Conservation (phyloP, 1,140 invertebrate genomes). For the Drosophila azteca region DNA sequence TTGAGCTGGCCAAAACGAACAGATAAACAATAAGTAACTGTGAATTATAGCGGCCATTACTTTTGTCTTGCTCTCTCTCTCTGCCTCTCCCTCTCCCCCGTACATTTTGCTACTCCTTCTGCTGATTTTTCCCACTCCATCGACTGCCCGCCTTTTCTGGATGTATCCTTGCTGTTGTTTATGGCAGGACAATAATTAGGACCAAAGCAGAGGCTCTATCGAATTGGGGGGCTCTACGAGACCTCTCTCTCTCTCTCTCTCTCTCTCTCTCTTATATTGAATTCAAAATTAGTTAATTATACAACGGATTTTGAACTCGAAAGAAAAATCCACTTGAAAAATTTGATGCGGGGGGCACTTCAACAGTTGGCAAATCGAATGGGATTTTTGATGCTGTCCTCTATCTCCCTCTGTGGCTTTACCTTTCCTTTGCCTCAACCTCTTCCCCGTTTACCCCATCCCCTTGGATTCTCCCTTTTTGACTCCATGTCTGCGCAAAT, state of each 20-base stretch:
- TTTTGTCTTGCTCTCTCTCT: conserved; percentile 46
- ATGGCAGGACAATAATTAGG: conserved; percentile 79
- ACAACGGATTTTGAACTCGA: conserved; percentile 26
- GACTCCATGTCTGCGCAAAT: conserved; percentile 57
- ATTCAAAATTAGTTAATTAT: conserved; percentile 75
- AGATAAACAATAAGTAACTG: conserved; percentile 83
- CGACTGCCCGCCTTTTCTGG: no score
- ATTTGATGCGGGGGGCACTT: conserved; percentile 16
- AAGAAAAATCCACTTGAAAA: conserved; percentile 1
- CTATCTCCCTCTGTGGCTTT: neutral
- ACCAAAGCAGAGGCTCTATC: conserved; percentile 22
- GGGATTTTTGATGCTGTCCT: neutral
- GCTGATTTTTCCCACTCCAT: no score
- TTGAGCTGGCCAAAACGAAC: conserved; percentile 72
- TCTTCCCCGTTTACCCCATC: neutral
- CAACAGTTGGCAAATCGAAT: conserved; percentile 78
- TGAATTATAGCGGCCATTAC: conserved; percentile 82
- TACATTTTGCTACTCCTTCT: no score
- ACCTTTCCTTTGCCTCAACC: neutral
- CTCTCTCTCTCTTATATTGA: neutral
- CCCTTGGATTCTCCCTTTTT: conserved; percentile 5
- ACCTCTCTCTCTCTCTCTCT: no score
- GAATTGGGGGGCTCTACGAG: neutral
- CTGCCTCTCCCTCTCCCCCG: neutral
- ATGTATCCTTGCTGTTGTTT: conserved; percentile 55